These are phyloP conservation scores for Palythoa caribaeorum DNA, from an alignment of 92 coral and sea anemone genomes.

Conservation along the genomic window DNA sequence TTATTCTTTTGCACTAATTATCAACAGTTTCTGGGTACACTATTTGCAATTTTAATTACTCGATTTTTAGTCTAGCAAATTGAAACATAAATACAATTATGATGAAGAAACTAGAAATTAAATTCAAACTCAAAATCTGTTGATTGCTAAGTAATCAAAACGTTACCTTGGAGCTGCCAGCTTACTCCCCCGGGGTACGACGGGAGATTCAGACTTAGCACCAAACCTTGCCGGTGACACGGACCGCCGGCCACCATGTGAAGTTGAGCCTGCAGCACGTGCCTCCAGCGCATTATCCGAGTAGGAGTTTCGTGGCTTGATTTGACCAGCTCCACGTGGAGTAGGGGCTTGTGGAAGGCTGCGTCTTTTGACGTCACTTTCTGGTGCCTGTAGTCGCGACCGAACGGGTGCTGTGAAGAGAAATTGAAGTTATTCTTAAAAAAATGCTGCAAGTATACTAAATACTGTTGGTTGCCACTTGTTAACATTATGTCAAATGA, in stretches of 20 bases:
- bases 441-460: background rate
- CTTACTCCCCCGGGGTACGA: slow-evolving; percentile 83
- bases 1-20: too few species aligned
- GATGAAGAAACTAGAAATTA: background rate
- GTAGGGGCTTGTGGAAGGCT: slow-evolving; percentile 77
- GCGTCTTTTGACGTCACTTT: slow-evolving; percentile 62
- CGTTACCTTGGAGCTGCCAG: slow-evolving; percentile 84
- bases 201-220: slow-evolving; percentile 56
- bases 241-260: slow-evolving; percentile 64
- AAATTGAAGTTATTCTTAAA: background rate
- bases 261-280: slow-evolving; percentile 31
- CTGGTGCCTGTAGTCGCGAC: slow-evolving; percentile 63
- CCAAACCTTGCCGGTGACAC: slow-evolving; percentile 69
- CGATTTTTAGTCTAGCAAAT: too few species aligned
- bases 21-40: too few species aligned
- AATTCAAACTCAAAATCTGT: background rate
- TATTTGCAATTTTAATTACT: too few species aligned
- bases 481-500: too few species aligned
- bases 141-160: background rate
- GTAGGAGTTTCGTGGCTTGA: slow-evolving; percentile 51
- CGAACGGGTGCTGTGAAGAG: slow-evolving; percentile 53
- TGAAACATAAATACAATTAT: too few species aligned
- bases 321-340: slow-evolving; percentile 40
- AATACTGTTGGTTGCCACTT: too few species aligned
- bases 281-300: slow-evolving; percentile 47